Base-by-base conservation (phyloP, 2,113 vertebrate genomes). In the Oryzias curvinotus region DNA sequence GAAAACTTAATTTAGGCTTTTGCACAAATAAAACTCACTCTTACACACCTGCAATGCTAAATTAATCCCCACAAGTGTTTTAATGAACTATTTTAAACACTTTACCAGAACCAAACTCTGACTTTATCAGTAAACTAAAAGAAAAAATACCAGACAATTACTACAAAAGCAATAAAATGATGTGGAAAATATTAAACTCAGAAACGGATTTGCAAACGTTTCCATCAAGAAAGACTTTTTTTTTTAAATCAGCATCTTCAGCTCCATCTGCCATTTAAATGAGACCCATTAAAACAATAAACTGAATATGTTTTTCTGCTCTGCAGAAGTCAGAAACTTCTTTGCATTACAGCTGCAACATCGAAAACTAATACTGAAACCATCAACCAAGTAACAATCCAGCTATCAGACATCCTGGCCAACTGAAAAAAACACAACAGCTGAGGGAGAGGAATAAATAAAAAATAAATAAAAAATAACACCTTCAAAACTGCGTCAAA, bases 361-460 rank as follows among this genome's bases (percentile, higher is more conserved):
- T 54, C 42, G 76, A 85, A 79, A 90, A 91, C 82, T 82, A 86
- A 90, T 75, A 90, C 44, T 91, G 92, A 92, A 92, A 93, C 91
- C 66, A 71, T 86, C 76, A 88, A 89, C 53, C 57, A 78, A 83
- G 63, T 82, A 63, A 76, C 68, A 83, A 79, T 77, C 66, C 45
- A 57, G 46, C 47, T 70, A 53, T 55, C 7, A 23, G 54, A 59
- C 23, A 62, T 59, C 65, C 13, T 60, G 59, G 67, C 43, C 57
- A 73, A 76, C 78, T 75, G 74, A 73, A 77, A 64, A 73, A 77
- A 64, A 74, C 16, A 74, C 19, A 28, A 41, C 78, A 71, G 61
- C 45, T 64, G 49, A 82, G 62, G 23, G 62, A 52, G 5, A 48
- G 3, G 21, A n/a, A 58, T 57, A 65, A 51, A 4, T 60, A 42